Evolutionary conservation across 2,113 vertebrate species (phyloP), one percentile per base, ranked within the genome.

Genomic region (Hypocryptadius cinnamomeus): DNA sequence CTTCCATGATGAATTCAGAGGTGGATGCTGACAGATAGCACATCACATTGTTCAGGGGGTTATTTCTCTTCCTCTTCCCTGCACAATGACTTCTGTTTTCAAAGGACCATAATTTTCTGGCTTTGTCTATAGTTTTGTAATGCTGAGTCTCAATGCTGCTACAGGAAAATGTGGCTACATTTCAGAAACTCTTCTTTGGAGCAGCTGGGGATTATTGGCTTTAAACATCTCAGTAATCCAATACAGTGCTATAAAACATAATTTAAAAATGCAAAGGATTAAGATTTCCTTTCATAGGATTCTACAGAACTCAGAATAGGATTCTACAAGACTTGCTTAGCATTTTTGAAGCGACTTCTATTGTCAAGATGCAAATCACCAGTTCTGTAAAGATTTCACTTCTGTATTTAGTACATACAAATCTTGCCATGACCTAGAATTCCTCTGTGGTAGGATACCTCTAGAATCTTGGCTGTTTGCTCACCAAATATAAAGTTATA

Each of bases 161-260:
- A 27, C 39, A 79, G 83, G 68, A 79, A 78, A 94, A 94, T 8
- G 24, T 56, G 63, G 79, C 59, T 87, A 47, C 71, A 33, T 92
- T 95, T 89, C 64, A 95, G 87, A 94, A 80, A 39, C 42, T 87
- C 37, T 93, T 87, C 85, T 94, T 82, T 71, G 65, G 68, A 96
- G 94, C 74, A 95, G 31, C 79, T 81, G 51, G 71, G 83, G 91
- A 95, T 96, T 96, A 94, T 82, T 87, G 45, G 88, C 53, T 95
- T 94, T 94, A 95, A 93, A 85, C 57, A 70, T 85, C 72, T 90
- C 76, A 86, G 82, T 94, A 94, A 93, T 93, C 84, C 86, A 96
- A 93, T 94, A 93, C 31, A 66, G 63, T 85, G 53, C 56, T 79
- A 92, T 78, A 79, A 90, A 96, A 87, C 60, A 81, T 87, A 85